Evolutionary conservation across 2,888 invertebrate species (phyloP).

Genomic region (Nasonovia ribisnigri): DNA sequence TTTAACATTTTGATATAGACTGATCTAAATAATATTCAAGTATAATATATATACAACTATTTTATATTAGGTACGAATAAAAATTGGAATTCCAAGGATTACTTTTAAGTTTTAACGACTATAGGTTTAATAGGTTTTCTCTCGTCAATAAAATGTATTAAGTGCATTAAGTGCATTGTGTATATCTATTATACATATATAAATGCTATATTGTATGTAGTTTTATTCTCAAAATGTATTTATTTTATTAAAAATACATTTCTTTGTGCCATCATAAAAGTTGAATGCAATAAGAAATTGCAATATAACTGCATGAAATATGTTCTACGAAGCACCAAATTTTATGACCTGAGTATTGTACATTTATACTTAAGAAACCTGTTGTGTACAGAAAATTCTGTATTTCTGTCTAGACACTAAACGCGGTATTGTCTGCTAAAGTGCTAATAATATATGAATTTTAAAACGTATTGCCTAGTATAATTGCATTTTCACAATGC

Average conservation of each 20-base stretch:
- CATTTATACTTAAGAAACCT: slow-evolving; percentile 2
- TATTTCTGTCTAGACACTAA: slow-evolving; percentile 6
- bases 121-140: slow-evolving; percentile 1
- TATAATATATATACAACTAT: neutral
- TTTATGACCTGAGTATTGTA: neutral
- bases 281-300: neutral
- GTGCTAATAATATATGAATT: slow-evolving; percentile 5
- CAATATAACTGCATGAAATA: slow-evolving; percentile 22
- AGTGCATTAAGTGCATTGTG: neutral
- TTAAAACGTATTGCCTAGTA: neutral
- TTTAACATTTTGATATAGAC: neutral
- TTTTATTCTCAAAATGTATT: neutral
- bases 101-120: neutral
- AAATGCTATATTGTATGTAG: neutral
- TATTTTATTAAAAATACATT: slow-evolving; percentile 24
- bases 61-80: neutral
- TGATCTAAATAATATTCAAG: neutral
- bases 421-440: slow-evolving; percentile 2
- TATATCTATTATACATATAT: neutral
- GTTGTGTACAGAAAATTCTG: neutral
- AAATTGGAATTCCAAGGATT: neutral
- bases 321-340: neutral
- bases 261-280: neutral
- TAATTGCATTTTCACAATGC: neutral
- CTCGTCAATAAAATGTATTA: neutral